These are phyloP conservation scores for Zeuzera pyrina DNA, from an alignment of 2,888 invertebrate genomes.

Conservation along the genomic window DNA sequence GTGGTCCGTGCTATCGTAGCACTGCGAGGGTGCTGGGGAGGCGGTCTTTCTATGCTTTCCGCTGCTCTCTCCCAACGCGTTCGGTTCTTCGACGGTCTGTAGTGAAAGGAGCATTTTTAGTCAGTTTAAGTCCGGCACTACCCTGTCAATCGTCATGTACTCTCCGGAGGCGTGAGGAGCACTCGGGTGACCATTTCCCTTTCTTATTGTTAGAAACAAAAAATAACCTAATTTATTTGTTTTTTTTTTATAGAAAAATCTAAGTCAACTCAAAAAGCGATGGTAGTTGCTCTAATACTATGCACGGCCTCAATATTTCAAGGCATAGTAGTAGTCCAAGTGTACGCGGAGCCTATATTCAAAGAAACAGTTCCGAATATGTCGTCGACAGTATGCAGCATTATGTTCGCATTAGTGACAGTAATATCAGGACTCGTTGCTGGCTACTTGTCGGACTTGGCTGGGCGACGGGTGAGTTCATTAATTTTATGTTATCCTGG, in stretches of 20 bases:
- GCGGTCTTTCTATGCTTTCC: too few species aligned
- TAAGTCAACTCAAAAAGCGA: slow-evolving; percentile 32
- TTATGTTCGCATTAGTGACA: slow-evolving; percentile 30
- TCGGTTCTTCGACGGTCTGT: too few species aligned
- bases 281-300: slow-evolving; percentile 26
- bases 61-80: too few species aligned
- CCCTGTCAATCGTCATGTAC: too few species aligned
- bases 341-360: slow-evolving; percentile 48
- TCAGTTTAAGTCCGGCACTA: too few species aligned
- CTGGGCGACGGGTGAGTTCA: slow-evolving; percentile 41
- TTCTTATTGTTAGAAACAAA: too few species aligned
- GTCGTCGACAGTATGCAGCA: slow-evolving; percentile 35
- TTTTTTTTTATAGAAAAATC: slow-evolving; percentile 35
- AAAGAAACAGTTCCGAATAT: slow-evolving; percentile 35
- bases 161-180: too few species aligned
- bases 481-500: slow-evolving; percentile 4
- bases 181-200: too few species aligned
- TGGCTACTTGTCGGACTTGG: slow-evolving; percentile 37
- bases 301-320: slow-evolving; percentile 39
- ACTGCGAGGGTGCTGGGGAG: too few species aligned
- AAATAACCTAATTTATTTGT: not conserved
- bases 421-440: slow-evolving; percentile 31
- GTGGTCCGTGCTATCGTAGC: too few species aligned
- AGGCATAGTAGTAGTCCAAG: slow-evolving; percentile 44
- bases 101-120: too few species aligned